Conservation (phyloP, 2,113 vertebrate genomes). For the Rynchops niger region DNA sequence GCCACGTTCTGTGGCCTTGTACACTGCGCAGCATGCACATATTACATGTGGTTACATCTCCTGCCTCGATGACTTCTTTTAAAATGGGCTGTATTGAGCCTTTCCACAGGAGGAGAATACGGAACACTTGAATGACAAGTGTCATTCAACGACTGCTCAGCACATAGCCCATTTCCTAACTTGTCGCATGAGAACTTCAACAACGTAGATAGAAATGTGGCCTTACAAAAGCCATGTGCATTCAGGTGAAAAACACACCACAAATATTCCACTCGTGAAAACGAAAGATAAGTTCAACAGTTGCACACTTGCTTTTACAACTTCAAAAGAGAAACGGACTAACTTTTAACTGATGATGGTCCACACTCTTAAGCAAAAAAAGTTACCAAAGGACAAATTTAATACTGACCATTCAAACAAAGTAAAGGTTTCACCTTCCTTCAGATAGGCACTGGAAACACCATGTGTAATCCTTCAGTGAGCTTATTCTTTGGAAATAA, state of each 20-base stretch:
- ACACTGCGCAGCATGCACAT: background rate
- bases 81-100: background rate
- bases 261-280: background rate
- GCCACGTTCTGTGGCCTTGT: background rate
- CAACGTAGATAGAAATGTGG: background rate
- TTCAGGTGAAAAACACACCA: background rate
- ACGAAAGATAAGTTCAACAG: background rate
- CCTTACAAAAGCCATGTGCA: background rate
- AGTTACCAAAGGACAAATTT: background rate
- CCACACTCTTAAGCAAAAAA: background rate
- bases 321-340: background rate
- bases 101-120: background rate
- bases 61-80: background rate
- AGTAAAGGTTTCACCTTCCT: background rate
- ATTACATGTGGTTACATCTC: background rate
- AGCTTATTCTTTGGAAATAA: background rate
- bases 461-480: background rate
- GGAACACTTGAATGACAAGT: background rate
- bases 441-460: background rate
- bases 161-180: background rate
- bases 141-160: background rate
- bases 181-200: background rate
- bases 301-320: background rate
- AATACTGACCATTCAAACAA: background rate
- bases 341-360: background rate